A percentile compares a stretch with the other conserved stretches of the same genome.
Conservation (phyloP, 2,113 vertebrate genomes). For the Oncorhynchus masou region DNA sequence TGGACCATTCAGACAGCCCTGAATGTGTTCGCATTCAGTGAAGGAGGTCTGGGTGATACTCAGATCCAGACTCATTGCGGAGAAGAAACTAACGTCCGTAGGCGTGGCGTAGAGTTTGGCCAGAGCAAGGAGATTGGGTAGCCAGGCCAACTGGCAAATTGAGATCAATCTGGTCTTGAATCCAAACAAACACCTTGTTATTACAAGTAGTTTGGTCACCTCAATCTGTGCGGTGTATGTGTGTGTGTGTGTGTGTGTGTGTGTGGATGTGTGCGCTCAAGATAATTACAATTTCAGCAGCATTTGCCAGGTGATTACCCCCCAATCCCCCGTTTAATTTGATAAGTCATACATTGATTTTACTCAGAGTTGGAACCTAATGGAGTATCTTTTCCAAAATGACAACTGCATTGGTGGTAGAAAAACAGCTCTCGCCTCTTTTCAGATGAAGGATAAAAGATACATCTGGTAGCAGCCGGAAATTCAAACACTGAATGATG, state of each 20-base stretch:
- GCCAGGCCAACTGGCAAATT: no score
- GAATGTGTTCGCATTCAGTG: no score
- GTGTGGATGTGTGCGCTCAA: slow-evolving; percentile 40
- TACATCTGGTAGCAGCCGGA: slow-evolving; percentile 32
- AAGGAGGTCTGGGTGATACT: no score
- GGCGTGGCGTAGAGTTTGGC: no score
- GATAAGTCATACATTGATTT: slow-evolving; percentile 77
- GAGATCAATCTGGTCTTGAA: no score
- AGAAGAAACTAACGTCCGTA: no score
- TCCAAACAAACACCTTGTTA: no score
- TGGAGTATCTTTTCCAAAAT: slow-evolving; percentile 72
- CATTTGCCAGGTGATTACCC: slow-evolving; percentile 75
- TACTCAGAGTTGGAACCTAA: slow-evolving; percentile 71
- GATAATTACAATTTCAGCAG: slow-evolving; percentile 76
- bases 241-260: neutral
- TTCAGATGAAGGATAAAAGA: slow-evolving; percentile 30
- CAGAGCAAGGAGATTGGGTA: no score
- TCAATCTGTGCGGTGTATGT: slow-evolving; percentile 37
- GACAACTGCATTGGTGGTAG: slow-evolving; percentile 51
- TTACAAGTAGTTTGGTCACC: slow-evolving; percentile 65
- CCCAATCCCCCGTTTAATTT: slow-evolving; percentile 74
- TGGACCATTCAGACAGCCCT: no score
- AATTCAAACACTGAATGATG: slow-evolving; percentile 54
- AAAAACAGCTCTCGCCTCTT: slow-evolving; percentile 60
- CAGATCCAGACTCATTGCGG: no score